Conservation (phyloP, 2,888 invertebrate species). For the Orthosia cruda region DNA sequence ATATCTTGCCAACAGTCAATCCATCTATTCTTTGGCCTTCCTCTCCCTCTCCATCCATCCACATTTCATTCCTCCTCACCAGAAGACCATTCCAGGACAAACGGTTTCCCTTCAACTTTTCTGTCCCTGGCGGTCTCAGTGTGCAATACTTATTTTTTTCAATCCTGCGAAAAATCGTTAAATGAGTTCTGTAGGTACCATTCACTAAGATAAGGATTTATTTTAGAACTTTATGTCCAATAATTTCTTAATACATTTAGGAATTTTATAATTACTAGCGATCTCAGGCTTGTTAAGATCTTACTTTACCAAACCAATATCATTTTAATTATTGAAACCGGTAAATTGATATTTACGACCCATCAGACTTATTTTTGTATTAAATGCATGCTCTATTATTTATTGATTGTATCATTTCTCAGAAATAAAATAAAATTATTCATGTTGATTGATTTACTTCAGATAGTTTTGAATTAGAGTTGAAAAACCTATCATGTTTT, state of each 20-base stretch:
- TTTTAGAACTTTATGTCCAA: constrained; percentile 23
- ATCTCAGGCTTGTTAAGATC: constrained; percentile 64
- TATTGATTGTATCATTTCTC: constrained; percentile 34
- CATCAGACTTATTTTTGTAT: constrained; percentile 47
- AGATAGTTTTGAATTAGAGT: not conserved
- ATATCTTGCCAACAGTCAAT: too few species aligned
- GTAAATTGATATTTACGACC: constrained; percentile 65
- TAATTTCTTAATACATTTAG: constrained; percentile 57
- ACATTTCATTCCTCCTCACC: too few species aligned
- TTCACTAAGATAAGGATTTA: not conserved
- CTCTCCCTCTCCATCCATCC: too few species aligned
- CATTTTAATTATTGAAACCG: constrained; percentile 60
- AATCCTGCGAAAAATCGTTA: not conserved
- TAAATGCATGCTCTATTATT: constrained; percentile 42
- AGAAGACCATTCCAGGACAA: too few species aligned
- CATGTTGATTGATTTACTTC: constrained; percentile 30
- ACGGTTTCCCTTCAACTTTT: too few species aligned
- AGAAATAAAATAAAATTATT: constrained; percentile 4
- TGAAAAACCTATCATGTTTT: not conserved
- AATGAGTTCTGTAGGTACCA: not conserved
- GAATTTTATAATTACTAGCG: constrained; percentile 65
- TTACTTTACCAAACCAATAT: constrained; percentile 62
- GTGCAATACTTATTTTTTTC: not conserved
- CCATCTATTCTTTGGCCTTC: too few species aligned
- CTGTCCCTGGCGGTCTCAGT: too few species aligned